Base-by-base conservation (phyloP, 2,888 invertebrate genomes). In the Arrhopalites spinosus region DNA sequence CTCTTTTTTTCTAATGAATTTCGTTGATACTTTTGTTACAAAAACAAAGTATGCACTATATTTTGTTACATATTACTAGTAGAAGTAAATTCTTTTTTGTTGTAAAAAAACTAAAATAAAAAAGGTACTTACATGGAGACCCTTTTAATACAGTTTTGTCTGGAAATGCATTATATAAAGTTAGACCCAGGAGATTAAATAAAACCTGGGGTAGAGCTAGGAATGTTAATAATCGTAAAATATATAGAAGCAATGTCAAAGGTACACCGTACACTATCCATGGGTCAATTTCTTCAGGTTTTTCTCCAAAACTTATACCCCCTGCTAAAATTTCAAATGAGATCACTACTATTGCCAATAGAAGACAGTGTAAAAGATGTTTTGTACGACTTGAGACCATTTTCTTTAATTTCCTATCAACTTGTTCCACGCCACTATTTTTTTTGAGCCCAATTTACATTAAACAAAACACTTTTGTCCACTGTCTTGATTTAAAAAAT, bases 131-230 rank as follows among this genome's bases (percentile, higher is more conserved):
- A n/a, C n/a, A 87, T 1, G 96, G 96, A 8, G 95, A 95, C 23
- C 95, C 94, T 86, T 95, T 95, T 47, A 94, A 87, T 80, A 90
- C 88, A 2, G 95, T 93, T 87, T 94, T 94, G 83, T 96, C 95
- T 72, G 96, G 95, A 86, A 98, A 98, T 80, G 96, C 94, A 88
- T 97, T 97, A 86, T 95, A 97, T 81, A 94, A 88, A 75, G 92
- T 90, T 79, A 97, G 87, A 64, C 96, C 96, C 81, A 92, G 88
- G 86, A 95, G 94, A 85, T 94, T 94, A 86, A 94, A 94, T 70
- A 96, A 84, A 15, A 83, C 84, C 80, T 84, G 85, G 27, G 96
- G 96, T 85, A 96, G 87, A 74, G 95, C 93, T 73, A 96, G 88
- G 84, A 96, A 90, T 73, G 94, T 93, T 69, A 95, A 87, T 78